Percentiles rank a stretch among this genome's conserved stretches.
phyloP scores from a whole-genome alignment of 2,113 vertebrate species.

The Baryphthengus martii region DNA sequence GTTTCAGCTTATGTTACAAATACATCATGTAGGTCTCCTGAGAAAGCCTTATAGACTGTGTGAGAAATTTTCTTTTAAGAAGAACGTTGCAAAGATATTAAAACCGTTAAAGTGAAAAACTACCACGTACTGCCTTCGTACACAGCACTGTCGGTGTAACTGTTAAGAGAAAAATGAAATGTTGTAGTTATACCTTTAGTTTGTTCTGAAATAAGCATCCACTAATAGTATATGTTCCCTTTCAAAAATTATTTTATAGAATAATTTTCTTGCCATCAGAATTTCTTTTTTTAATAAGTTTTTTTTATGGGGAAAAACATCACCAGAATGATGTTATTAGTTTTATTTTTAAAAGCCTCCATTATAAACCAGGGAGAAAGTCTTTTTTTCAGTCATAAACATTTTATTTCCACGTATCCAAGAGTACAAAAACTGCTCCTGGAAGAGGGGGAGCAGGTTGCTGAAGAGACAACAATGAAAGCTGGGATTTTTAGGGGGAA shows the following conservation, averaged over 20 bases:
- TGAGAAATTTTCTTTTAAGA: constrained; percentile 8
- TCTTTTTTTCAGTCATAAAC: not conserved
- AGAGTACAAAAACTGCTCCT: not conserved
- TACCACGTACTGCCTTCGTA: not conserved
- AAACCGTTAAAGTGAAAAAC: not conserved
- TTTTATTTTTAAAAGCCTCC: not conserved
- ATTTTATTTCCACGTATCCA: not conserved
- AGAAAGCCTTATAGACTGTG: not conserved
- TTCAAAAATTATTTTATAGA: not conserved
- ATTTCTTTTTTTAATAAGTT: not conserved
- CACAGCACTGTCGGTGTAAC: not conserved
- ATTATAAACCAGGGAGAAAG: not conserved
- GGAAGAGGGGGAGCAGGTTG: not conserved
- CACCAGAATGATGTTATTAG: not conserved
- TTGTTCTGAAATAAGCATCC: not conserved
- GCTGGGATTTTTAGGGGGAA: rapidly evolving
- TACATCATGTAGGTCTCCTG: not conserved
- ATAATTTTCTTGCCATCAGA: not conserved
- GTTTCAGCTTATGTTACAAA: not conserved
- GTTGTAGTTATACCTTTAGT: not conserved
- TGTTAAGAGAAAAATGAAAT: not conserved
- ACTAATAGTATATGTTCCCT: not conserved
- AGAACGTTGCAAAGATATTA: not conserved
- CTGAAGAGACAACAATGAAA: not conserved
- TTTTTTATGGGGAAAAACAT: not conserved